Conservation (phyloP, 2,797 vertebrate genomes). For the Cossypha caffra region DNA sequence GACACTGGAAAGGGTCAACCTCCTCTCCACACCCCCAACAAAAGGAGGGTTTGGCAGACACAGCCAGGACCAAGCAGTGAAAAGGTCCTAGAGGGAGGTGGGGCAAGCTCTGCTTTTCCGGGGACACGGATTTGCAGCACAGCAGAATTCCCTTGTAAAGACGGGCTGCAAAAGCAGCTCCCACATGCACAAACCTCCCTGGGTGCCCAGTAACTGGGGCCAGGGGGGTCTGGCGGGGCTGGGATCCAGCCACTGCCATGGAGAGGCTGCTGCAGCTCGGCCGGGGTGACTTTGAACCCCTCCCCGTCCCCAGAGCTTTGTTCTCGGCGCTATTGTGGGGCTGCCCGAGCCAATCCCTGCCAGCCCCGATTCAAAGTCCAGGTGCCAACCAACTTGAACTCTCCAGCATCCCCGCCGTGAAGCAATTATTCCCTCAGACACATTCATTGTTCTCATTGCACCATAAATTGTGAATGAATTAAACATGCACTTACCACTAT, state of each 20-base stretch:
- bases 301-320: background rate
- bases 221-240: background rate
- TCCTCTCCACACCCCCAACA: background rate
- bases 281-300: conserved; percentile 46
- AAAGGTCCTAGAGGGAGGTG: background rate
- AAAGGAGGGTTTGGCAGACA: background rate
- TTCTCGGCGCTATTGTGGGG: background rate
- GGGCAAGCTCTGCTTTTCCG: background rate
- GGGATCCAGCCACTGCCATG: background rate
- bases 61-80: background rate
- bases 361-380: conserved; percentile 53
- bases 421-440: conserved; percentile 48
- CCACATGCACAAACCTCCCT: background rate
- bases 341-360: background rate
- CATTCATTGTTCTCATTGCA: conserved; percentile 50
- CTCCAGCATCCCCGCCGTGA: conserved; percentile 20
- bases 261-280: background rate
- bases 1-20: conserved; percentile 42
- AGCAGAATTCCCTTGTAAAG: background rate
- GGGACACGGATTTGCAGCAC: accelerated
- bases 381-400: conserved; percentile 56
- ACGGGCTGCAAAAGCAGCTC: background rate
- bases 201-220: background rate
- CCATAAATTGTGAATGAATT: conserved; percentile 54
- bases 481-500: conserved; percentile 45